Conservation (phyloP, 2,888 invertebrate genomes). For the Xanthia icteritia region DNA sequence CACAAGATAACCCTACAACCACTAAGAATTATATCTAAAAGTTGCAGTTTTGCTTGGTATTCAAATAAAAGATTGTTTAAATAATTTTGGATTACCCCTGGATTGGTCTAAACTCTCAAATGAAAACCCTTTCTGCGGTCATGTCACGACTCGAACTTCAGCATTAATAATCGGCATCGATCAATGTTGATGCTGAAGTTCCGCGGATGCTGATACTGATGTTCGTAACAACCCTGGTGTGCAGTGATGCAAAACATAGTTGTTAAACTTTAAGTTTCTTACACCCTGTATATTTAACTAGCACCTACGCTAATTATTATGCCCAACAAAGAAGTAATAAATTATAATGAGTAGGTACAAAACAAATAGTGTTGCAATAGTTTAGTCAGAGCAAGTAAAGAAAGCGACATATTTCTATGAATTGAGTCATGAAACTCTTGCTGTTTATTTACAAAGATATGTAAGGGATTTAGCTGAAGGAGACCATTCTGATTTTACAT, state of each 20-base stretch:
- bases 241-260: no score
- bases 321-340: not conserved
- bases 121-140: not conserved
- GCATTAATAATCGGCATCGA: not conserved
- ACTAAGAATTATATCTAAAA: no score
- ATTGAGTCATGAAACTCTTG: constrained; percentile 17
- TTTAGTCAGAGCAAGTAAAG: constrained; percentile 36
- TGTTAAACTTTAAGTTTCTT: not conserved
- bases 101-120: no score
- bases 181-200: not conserved
- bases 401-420: constrained; percentile 13
- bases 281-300: constrained; percentile 7
- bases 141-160: not conserved
- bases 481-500: constrained; percentile 26
- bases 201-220: no score
- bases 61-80: no score
- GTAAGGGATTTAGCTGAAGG: not conserved
- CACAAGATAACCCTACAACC: no score
- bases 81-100: no score
- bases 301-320: not conserved
- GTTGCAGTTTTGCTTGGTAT: no score
- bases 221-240: no score
- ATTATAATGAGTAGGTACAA: constrained; percentile 21
- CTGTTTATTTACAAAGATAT: constrained; percentile 11
- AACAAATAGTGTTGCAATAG: constrained; percentile 38